phyloP scores from a whole-genome alignment of 2,888 invertebrate species.

The Lepidochitona cinerea region DNA sequence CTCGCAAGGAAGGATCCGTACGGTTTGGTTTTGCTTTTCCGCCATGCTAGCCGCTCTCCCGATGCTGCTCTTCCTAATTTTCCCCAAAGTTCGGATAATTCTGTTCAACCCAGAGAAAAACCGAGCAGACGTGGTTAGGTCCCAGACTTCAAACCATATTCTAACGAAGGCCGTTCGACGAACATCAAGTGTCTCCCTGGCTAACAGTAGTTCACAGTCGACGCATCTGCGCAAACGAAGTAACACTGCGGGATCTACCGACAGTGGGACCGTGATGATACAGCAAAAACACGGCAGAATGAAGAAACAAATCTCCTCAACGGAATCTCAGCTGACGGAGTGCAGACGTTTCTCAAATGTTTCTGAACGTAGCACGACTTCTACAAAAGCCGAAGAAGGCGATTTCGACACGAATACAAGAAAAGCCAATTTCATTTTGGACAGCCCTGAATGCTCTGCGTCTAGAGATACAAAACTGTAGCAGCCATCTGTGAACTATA shows the following conservation, averaged over 20 bases:
- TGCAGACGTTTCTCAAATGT: neutral
- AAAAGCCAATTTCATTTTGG: too few relatives aligned
- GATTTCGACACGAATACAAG: too few relatives aligned
- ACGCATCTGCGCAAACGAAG: neutral
- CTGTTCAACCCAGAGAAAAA: slow-evolving; percentile 15
- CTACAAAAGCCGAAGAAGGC: neutral
- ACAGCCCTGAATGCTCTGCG: too few relatives aligned
- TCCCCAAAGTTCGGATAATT: slow-evolving; percentile 12
- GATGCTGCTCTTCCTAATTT: slow-evolving; percentile 1
- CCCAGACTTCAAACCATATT: slow-evolving; percentile 5
- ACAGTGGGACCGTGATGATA: neutral
- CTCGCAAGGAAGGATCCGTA: slow-evolving; percentile 6
- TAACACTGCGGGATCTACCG: neutral
- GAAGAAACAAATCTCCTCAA: neutral
- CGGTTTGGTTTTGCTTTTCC: neutral
- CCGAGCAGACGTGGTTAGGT: neutral
- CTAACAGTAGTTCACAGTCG: neutral
- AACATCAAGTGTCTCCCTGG: neutral
- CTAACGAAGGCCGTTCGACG: neutral
- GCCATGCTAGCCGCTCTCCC: neutral
- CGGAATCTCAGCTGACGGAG: neutral
- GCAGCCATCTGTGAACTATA: too few relatives aligned
- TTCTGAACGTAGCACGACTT: neutral
- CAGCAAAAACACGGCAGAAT: neutral
- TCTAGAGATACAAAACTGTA: too few relatives aligned